A percentile compares a stretch with the other conserved stretches of the same genome.
Evolutionary conservation across 2,888 invertebrate species (phyloP).

Genomic region (Neelides folsomi): DNA sequence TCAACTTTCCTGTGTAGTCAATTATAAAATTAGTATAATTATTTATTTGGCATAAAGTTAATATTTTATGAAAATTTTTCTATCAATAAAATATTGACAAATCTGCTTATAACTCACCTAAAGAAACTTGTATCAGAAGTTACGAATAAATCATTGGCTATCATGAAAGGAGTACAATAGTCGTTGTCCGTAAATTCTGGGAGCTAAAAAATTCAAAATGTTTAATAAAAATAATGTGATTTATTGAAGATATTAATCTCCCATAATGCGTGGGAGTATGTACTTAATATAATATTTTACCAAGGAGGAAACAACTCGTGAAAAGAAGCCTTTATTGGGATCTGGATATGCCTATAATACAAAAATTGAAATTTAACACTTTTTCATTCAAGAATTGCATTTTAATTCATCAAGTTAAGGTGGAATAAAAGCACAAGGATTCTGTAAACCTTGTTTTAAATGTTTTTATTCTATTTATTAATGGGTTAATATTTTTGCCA

Average conservation of each 20-base stretch:
- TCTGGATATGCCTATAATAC: slow-evolving; percentile 1
- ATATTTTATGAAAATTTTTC: too few species aligned
- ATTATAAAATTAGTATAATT: too few species aligned
- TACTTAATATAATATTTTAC: slow-evolving; percentile 9
- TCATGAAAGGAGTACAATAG: slow-evolving; percentile 38
- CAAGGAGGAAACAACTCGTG: slow-evolving; percentile 33
- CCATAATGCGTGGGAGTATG: neutral
- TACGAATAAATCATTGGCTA: slow-evolving; percentile 40
- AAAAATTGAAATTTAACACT: slow-evolving; percentile 10
- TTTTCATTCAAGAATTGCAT: too few species aligned
- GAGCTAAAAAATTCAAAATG: slow-evolving; percentile 26
- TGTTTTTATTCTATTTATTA: too few species aligned
- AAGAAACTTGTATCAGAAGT: slow-evolving; percentile 40
- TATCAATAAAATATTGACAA: too few species aligned
- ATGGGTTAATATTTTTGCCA: too few species aligned
- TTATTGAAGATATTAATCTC: too few species aligned
- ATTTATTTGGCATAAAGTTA: too few species aligned
- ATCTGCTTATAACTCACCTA: slow-evolving; percentile 34
- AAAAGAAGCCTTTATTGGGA: slow-evolving; percentile 35
- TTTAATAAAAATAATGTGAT: neutral
- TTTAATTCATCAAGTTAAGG: too few species aligned
- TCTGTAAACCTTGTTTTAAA: too few species aligned
- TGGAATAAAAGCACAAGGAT: too few species aligned
- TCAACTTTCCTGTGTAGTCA: slow-evolving; percentile 36
- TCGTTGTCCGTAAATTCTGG: slow-evolving; percentile 41